These are phyloP conservation scores for Diorhabda sublineata DNA, from an alignment of 1,140 invertebrate genomes.

Conservation along the genomic window DNA sequence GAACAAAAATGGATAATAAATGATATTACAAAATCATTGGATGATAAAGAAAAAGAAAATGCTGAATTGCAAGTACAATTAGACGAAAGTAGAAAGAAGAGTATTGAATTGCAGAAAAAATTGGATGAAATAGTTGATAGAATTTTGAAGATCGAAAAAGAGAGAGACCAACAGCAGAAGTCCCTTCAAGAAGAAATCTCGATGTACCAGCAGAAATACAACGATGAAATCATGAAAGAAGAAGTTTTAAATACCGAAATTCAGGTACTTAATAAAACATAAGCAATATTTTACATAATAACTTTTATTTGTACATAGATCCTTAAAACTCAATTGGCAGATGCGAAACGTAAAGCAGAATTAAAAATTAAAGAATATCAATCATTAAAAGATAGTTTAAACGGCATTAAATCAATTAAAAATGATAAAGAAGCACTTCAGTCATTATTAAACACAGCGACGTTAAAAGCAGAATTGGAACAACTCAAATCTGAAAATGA, in stretches of 20 bases:
- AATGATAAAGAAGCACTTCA: conserved; percentile 45
- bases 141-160: conserved; percentile 45
- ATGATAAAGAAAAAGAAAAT: conserved; percentile 52
- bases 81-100: conserved; percentile 50
- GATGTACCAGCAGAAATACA: conserved; percentile 27
- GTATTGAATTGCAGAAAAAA: conserved; percentile 49
- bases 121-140: conserved; percentile 45
- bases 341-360: conserved; percentile 35
- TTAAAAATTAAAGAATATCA: conserved; percentile 43
- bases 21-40: conserved; percentile 49
- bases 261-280: conserved; percentile 10
- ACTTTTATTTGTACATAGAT: conserved; percentile 12
- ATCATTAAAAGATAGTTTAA: conserved; percentile 49
- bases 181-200: conserved; percentile 43
- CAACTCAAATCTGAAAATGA: conserved; percentile 49
- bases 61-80: conserved; percentile 51
- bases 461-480: conserved; percentile 51
- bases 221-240: conserved; percentile 27
- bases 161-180: conserved; percentile 41
- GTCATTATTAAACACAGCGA: conserved; percentile 47
- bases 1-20: conserved; percentile 57
- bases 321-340: conserved; percentile 27
- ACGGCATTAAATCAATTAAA: conserved; percentile 46
- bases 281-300: neutral
- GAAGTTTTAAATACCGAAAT: conserved; percentile 25